These are phyloP conservation scores for Heliopora coerulea DNA, from an alignment of 92 coral and sea anemone species.

Conservation along the genomic window DNA sequence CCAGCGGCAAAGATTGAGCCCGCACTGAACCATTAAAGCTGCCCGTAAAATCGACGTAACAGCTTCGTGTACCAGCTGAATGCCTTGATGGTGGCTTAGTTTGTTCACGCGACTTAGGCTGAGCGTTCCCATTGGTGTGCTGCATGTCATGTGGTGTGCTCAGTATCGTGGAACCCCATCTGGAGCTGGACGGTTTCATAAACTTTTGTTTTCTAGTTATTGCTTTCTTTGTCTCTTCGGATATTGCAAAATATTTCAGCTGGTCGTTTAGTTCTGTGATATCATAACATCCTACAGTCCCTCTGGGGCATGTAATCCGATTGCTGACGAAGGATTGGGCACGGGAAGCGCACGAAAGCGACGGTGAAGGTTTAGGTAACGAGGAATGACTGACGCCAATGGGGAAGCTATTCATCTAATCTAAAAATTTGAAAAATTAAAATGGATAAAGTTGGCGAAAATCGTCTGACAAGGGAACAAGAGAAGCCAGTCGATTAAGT, in stretches of 20 bases:
- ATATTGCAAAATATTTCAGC: conserved; percentile 14
- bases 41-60: conserved; percentile 31
- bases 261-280: conserved; percentile 16
- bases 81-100: not conserved
- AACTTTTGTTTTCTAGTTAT: not conserved
- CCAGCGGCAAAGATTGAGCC: conserved; percentile 20
- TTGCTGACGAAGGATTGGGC: conserved; percentile 3
- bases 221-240: conserved; percentile 22
- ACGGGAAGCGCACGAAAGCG: not conserved
- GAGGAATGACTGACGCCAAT: conserved; percentile 7
- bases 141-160: not conserved
- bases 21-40: conserved; percentile 21
- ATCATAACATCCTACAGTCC: conserved; percentile 32
- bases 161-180: not conserved
- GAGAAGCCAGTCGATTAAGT: too few species aligned
- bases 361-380: not conserved
- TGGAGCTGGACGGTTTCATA: not conserved
- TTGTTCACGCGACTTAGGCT: conserved; percentile 15
- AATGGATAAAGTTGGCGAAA: not conserved
- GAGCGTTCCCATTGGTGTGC: conserved; percentile 10
- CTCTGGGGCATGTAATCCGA: not conserved
- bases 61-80: conserved; percentile 10
- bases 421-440: not conserved
- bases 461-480: too few species aligned
- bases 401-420: conserved; percentile 2